Evolutionary conservation across 2,797 vertebrate genomes (phyloP), one percentile per base, ranked within the genome.

Genomic region (Micropoecilia bifurca): DNA sequence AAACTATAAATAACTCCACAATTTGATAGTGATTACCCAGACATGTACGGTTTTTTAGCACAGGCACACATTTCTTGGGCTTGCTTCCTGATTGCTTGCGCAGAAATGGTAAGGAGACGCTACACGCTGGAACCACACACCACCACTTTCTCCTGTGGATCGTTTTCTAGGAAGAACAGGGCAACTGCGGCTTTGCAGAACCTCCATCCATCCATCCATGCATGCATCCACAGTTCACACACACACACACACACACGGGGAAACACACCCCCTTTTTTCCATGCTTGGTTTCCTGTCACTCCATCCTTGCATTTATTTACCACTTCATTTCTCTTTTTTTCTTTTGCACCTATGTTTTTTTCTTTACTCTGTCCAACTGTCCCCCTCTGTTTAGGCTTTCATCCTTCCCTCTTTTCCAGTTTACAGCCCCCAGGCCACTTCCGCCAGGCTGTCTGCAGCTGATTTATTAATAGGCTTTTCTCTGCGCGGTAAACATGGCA

Each of bases 51-150:
- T 74, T 81, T 79, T 36, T 82, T 81, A 74, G 82, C 16, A 53
- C 20, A 36, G 61, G n/a, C 72, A 61, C 83, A 83, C 78, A 73
- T 84, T 77, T 81, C 81, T 77, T 33, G 10, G 85, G 82, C 85
- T 20, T 43, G 76, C 91, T 93, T 93, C 95, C 91, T 94, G 91
- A 88, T 78, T 80, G 85, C 53, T 88, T 81, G 59, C 92, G 91
- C 92, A 93, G 89, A 95, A 92, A 92, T 95, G 90, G 93, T 93
- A 94, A 83, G 92, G 93, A 93, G 95, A 95, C 82, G 94, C 89
- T 88, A 95, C 91, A 96, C 94, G 94, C 90, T 95, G 95, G 79
- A 93, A 92, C 84, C 90, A 73, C 95, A 94, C 93, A 89, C 89
- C 92, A 90, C 89, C 90, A 86, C 86, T 92, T 90, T 93, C 90